Evolutionary conservation across 2,797 vertebrate genomes (phyloP).

Genomic region (Protonibea diacanthus): DNA sequence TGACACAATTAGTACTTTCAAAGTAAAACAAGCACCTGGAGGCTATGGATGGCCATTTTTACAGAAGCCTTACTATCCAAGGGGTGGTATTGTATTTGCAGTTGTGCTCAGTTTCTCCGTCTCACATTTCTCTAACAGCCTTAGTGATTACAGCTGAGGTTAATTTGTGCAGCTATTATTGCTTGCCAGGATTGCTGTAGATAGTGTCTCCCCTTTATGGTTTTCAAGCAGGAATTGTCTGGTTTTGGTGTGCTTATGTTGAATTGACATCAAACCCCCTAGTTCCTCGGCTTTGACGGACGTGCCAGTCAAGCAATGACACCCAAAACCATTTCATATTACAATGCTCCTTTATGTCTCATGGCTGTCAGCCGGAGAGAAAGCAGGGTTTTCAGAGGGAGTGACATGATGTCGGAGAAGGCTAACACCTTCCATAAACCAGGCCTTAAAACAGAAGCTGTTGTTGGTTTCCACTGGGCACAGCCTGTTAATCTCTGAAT

Average conservation of each 20-base stretch:
- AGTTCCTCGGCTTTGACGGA: background rate
- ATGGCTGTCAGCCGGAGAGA: constrained; percentile 32
- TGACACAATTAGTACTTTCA: constrained; percentile 43
- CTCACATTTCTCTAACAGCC: constrained; percentile 38
- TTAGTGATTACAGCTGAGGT: constrained; percentile 35
- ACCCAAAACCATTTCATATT: constrained; percentile 45
- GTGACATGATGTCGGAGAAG: constrained; percentile 31
- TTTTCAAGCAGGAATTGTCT: constrained; percentile 15
- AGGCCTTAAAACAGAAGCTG: constrained; percentile 18
- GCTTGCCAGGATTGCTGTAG: constrained; percentile 44
- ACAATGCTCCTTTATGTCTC: constrained; percentile 28
- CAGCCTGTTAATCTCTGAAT: constrained; percentile 28
- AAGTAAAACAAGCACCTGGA: constrained; percentile 59
- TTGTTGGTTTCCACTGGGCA: constrained; percentile 17
- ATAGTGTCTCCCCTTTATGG: constrained; percentile 13
- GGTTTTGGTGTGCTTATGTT: constrained; percentile 23
- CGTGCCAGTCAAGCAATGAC: constrained; percentile 20
- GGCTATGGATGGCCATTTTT: constrained; percentile 40
- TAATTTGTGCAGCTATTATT: constrained; percentile 29
- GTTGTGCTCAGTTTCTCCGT: constrained; percentile 31
- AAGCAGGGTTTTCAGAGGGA: constrained; percentile 33
- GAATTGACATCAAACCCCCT: constrained; percentile 20
- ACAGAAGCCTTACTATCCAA: constrained; percentile 16
- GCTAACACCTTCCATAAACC: constrained; percentile 34
- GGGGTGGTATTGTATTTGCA: constrained; percentile 56